Evolutionary conservation across 1,140 invertebrate species (phyloP).

Genomic region (Zophobas morio): DNA sequence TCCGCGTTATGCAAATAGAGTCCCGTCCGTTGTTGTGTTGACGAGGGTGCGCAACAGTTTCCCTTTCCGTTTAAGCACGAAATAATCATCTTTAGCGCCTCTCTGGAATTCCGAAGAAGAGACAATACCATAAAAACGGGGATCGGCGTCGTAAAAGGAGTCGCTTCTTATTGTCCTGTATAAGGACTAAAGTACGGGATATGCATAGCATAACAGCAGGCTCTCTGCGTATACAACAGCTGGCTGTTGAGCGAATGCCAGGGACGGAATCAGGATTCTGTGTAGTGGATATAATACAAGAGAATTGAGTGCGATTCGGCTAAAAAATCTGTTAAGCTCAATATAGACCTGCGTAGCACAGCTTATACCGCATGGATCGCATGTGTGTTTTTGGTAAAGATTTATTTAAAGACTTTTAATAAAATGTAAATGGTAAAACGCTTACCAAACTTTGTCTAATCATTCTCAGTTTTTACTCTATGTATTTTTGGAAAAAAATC

Average conservation of each 20-base stretch:
- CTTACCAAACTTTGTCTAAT: too few species aligned
- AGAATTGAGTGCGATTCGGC: too few species aligned
- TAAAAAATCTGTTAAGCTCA: too few species aligned
- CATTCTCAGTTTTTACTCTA: too few species aligned
- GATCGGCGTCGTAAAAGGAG: slow-evolving; percentile 14
- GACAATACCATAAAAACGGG: slow-evolving; percentile 27
- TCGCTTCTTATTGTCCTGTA: slow-evolving; percentile 27
- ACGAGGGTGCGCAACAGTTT: slow-evolving; percentile 22
- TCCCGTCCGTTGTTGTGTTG: neutral
- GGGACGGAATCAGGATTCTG: neutral
- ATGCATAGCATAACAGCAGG: slow-evolving; percentile 38
- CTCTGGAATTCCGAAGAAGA: slow-evolving; percentile 19
- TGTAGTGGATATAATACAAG: too few species aligned
- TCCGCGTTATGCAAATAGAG: neutral
- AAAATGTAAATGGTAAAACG: too few species aligned
- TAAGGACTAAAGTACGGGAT: slow-evolving; percentile 17
- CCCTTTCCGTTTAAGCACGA: slow-evolving; percentile 19
- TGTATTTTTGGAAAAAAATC: too few species aligned
- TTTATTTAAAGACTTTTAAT: too few species aligned
- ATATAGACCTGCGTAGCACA: too few species aligned
- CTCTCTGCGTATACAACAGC: slow-evolving; percentile 20
- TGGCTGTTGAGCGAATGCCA: slow-evolving; percentile 18
- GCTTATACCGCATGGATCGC: too few species aligned
- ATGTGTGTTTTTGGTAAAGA: too few species aligned
- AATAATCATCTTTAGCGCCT: slow-evolving; percentile 36